Base-by-base conservation (phyloP, 2,113 vertebrate species). In the Ochotona princeps region DNA sequence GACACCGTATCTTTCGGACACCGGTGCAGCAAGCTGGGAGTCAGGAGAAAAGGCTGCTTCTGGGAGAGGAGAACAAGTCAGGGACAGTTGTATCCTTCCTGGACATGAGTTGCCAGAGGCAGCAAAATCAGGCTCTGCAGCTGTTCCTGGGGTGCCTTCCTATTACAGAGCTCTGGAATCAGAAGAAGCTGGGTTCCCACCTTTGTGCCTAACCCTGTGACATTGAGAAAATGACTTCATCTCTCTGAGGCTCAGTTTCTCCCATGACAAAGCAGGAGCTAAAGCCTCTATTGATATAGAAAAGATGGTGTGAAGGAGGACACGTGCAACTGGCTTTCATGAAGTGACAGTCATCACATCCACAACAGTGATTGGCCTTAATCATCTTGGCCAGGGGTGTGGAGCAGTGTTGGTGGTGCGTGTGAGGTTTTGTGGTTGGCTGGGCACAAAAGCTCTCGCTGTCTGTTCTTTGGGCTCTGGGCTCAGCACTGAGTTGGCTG, bases 211-310 rank as follows among this genome's bases (percentile, higher is more conserved):
- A 30, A 79, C 32, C 63, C 35, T 63, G 28, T 13, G 35, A 28
- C 57, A 28, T 70, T 11, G 21, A 78, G n/a, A 66, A 73, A n/a
- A 6, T 30, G 8, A 17, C 17, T 32, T 51, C 20, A 54, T n/a
- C 28, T 90, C 78, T 54, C 32, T 21, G 25, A 73, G 30, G 38
- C 75, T 87, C 76, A 30, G 38, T 83, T 85, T 91, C 61, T 47
- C n/a, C 23, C 5, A 4, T 0, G 51, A 4, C n/a, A 67, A 47
- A 88, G 21, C 18, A 57, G 25, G 18, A 38, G 75, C 54, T 63
- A 38, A 61, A 91, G 66, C 4, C n/a, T 69, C 75, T n/a, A 2
- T 17, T 69, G n/a, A 11, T 9, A 28, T 11, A 15, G 60, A 65
- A 57, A 7, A 10, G 32, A n/a, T 23, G 35, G 30, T 4, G 17